Evolutionary conservation across 2,113 vertebrate species (phyloP).

Genomic region (Columba janthina): DNA sequence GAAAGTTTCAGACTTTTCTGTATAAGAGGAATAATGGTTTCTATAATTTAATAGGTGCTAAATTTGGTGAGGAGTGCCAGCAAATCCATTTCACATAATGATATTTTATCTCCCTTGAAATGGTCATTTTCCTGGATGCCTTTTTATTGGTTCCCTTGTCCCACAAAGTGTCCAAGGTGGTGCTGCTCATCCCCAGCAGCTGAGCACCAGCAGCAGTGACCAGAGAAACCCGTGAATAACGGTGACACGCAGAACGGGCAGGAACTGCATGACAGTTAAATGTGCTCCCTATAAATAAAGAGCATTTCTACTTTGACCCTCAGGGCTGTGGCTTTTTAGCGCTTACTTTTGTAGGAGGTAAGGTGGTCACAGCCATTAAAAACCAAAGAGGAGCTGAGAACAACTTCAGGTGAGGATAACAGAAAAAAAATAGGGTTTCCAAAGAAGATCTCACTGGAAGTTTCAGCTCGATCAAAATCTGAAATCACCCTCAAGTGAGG

Average conservation of each 20-base stretch:
- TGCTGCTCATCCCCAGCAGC: constrained; percentile 6
- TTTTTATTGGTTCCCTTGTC: constrained; percentile 57
- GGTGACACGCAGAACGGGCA: constrained; percentile 24
- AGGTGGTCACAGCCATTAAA: constrained; percentile 29
- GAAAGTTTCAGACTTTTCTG: constrained; percentile 59
- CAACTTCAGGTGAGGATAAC: neutral
- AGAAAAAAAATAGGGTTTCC: neutral
- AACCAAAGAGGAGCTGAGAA: neutral
- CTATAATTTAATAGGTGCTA: constrained; percentile 69
- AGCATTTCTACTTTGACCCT: constrained; percentile 48
- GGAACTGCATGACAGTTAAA: constrained; percentile 53
- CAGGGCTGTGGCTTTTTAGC: constrained; percentile 32
- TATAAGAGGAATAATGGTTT: constrained; percentile 56
- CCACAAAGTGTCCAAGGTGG: constrained; percentile 23
- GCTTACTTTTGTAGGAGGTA: constrained; percentile 35
- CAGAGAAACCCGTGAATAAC: constrained; percentile 35
- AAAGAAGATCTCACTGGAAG: neutral
- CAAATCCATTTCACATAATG: constrained; percentile 71
- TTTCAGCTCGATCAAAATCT: neutral
- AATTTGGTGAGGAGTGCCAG: constrained; percentile 69
- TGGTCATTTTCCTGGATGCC: constrained; percentile 56
- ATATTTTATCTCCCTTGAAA: constrained; percentile 70
- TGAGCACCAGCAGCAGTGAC: neutral
- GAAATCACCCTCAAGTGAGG: neutral
- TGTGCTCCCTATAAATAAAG: constrained; percentile 50